Evolutionary conservation across 2,113 vertebrate species (phyloP), one percentile per base, ranked within the genome.

Genomic region (Camelus bactrianus): DNA sequence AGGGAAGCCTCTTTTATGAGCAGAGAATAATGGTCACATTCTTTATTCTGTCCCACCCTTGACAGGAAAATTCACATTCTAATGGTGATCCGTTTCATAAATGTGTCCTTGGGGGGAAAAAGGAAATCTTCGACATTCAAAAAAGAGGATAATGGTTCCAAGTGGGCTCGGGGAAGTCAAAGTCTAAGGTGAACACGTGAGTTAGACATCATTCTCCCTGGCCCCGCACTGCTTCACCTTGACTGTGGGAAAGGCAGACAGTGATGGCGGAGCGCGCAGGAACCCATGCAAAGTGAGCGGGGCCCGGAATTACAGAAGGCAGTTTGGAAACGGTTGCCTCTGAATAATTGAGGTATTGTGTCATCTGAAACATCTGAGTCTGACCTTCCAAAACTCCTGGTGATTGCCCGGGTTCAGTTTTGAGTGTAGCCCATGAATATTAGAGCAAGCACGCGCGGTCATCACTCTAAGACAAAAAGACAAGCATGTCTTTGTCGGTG

Each of bases 331-430:
- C 30, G 13, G 85, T 10, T 93, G 12, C 90, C 8, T 24, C 89
- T 95, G 94, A 98, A 97, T 98, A 98, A 98, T 84, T 93, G 97
- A 98, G 91, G 95, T 88, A 93, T 95, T 85, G 1, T 38, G 85
- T 97, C 95, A 93, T 54, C 94, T 90, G 67, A 50, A 83, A 73
- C 46, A 67, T 79, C 80, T 9, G 26, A 97, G 81, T 65, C 32
- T 97, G 96, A 54, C 95, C 95, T 86, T 73, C 83, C 84, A 93
- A 75, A 98, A 89, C 93, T 96, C 88, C 17, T 4, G 90, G 38
- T 97, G 91, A 98, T 96, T 94, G 84, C 95, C 42, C 0, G 73
- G 93, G 93, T 46, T 79, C 79, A 79, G 93, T 77, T 96, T 75
- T 60, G 75, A 95, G 90, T 81, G 93, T 86, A 96, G 88, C 64